These are phyloP conservation scores for Caenorhabditis briggsae DNA, from an alignment of 1,140 invertebrate species.

Conservation along the genomic window DNA sequence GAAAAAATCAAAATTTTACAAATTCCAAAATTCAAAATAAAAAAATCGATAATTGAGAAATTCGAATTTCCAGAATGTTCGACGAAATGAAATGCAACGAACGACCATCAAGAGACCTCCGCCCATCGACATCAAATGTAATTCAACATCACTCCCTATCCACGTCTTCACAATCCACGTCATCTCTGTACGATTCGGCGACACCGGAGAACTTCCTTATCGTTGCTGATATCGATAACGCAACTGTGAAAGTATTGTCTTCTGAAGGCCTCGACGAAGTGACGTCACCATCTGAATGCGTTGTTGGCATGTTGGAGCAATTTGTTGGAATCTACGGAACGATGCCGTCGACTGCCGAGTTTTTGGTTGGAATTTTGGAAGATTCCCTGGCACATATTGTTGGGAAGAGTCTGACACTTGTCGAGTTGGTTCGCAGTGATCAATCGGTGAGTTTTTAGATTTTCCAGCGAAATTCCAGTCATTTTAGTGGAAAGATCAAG, in stretches of 20 bases:
- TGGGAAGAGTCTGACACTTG: conserved; percentile 64
- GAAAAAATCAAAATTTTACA: no score
- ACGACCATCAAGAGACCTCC: background rate
- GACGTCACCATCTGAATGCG: conserved; percentile 66
- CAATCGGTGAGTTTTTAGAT: conserved; percentile 18
- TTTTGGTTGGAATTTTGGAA: conserved; percentile 68
- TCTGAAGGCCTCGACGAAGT: conserved; percentile 59
- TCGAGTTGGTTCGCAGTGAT: conserved; percentile 66
- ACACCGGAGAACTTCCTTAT: conserved; percentile 59
- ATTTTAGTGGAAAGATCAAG: no score
- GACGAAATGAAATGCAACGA: conserved; percentile 65
- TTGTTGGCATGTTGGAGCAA: conserved; percentile 69
- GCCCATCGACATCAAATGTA: background rate
- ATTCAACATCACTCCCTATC: conserved; percentile 61
- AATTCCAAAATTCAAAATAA: no score
- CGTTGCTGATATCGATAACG: conserved; percentile 1
- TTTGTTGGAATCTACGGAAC: conserved; percentile 65
- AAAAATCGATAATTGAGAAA: no score
- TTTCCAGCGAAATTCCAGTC: no score
- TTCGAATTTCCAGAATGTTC: conserved; percentile 38
- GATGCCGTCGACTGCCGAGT: conserved; percentile 61
- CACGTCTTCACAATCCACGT: conserved; percentile 11
- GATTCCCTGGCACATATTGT: conserved; percentile 63
- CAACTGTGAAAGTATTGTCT: conserved; percentile 58
- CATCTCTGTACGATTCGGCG: conserved; percentile 39